Evolutionary conservation across 2,888 invertebrate genomes (phyloP).

Genomic region (Hirudinaria manillensis): DNA sequence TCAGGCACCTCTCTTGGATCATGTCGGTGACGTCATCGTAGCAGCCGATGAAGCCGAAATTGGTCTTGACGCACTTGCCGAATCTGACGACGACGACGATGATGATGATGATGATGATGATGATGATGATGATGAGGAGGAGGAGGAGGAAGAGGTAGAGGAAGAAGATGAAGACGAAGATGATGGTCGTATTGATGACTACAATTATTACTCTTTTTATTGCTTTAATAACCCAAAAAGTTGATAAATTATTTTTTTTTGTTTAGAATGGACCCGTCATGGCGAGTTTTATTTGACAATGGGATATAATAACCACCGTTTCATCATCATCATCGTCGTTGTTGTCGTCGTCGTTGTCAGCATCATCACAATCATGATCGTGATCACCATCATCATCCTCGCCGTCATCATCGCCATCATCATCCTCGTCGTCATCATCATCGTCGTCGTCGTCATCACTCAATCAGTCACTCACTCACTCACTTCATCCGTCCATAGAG

Average conservation of each 20-base stretch:
- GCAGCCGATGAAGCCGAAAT: constrained; percentile 34
- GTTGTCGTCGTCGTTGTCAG: constrained; percentile 18
- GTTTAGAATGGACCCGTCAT: too few species aligned
- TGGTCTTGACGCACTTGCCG: constrained; percentile 28
- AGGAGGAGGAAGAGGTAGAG: background rate
- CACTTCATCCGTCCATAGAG: constrained; percentile 28
- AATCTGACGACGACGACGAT: constrained; percentile 18
- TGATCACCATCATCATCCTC: background rate
- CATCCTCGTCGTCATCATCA: constrained; percentile 5
- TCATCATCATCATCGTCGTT: constrained; percentile 20
- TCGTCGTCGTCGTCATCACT: constrained; percentile 14
- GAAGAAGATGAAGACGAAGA: too few species aligned
- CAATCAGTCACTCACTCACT: background rate
- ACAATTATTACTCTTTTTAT: too few species aligned
- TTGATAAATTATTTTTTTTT: too few species aligned
- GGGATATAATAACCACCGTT: constrained; percentile 24
- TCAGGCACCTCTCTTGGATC: constrained; percentile 25
- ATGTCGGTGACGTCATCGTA: constrained; percentile 21
- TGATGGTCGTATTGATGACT: too few species aligned
- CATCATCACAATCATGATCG: background rate
- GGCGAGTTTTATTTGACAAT: too few species aligned
- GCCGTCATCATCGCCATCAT: constrained; percentile 6
- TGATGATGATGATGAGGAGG: background rate
- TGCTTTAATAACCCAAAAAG: too few species aligned
- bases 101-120: background rate